Evolutionary conservation across 1,140 invertebrate species (phyloP).

Genomic region (Plectus sambesii): DNA sequence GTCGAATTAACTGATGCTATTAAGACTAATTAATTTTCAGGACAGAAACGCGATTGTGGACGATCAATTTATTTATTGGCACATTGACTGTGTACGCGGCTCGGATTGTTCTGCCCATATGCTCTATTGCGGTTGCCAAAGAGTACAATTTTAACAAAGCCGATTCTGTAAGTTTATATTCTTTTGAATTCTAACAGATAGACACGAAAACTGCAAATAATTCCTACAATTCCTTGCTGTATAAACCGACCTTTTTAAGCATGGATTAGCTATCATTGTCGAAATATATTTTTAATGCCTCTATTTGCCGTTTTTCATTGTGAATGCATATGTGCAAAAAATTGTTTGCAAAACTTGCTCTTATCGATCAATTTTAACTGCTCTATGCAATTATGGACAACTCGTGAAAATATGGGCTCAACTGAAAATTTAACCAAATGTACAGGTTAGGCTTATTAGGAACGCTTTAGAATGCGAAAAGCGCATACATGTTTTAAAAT

Average conservation of each 20-base stretch:
- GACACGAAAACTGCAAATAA: too few relatives aligned
- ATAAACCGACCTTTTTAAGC: slow-evolving; percentile 2
- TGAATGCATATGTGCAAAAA: too few relatives aligned
- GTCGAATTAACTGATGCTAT: slow-evolving; percentile 8
- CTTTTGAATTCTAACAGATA: neutral
- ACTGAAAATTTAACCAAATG: too few relatives aligned
- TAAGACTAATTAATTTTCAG: slow-evolving; percentile 34
- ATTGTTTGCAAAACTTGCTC: too few relatives aligned
- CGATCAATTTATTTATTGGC: slow-evolving; percentile 55
- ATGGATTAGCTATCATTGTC: neutral
- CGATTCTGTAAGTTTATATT: slow-evolving; percentile 51
- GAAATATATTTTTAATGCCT: slow-evolving; percentile 3
- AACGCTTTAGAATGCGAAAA: too few relatives aligned
- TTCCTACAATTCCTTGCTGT: too few relatives aligned
- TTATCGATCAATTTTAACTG: too few relatives aligned
- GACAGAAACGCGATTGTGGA: slow-evolving; percentile 53
- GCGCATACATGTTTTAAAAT: too few relatives aligned
- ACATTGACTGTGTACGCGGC: slow-evolving; percentile 59
- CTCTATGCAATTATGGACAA: too few relatives aligned
- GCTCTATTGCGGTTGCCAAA: slow-evolving; percentile 56
- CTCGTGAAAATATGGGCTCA: too few relatives aligned
- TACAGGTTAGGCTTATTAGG: too few relatives aligned
- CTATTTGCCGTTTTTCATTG: too few relatives aligned
- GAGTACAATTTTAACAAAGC: slow-evolving; percentile 62
- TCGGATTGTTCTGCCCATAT: slow-evolving; percentile 58